Base-by-base conservation (phyloP, 1,140 invertebrate genomes). In the Drosophila navojoa region DNA sequence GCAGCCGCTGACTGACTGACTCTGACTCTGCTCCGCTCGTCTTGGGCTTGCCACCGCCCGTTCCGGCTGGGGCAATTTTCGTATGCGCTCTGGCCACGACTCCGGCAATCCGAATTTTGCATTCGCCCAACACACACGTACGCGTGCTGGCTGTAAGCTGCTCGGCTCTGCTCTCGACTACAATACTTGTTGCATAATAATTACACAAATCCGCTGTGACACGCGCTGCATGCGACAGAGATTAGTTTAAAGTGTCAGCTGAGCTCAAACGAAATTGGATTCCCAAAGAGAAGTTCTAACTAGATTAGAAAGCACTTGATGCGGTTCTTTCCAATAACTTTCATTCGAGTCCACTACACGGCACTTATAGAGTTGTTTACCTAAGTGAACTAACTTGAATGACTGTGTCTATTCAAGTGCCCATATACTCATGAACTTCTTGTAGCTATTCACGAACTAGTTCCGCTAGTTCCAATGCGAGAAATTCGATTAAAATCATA, bases 131-230 rank as follows among this genome's bases (percentile, higher is more conserved):
- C 27, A 42, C 62, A 49, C 27, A 35, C 55, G 32, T 22, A 19
- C 7, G 5, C 25, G 15, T 35, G 58, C 52, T 38, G 27, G 44
- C 25, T 59, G 32, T 52, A 59, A 58, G 52, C 73, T 44, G 55
- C 40, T 49, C 16, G 49, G 50, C 49, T 72, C 72, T 81, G 70
- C 62, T 60, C 52, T 10, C 66, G 71, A 79, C 68, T 79, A 70
- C 68, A 81, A 70, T 76, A 87, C 81, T 87, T 86, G 81, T 87
- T 87, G 81, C 76, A 79, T 87, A 87, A 72, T 71, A 79, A 78
- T 68, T 72, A 47, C 52, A 15, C 35, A 52, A 59, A 60, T 44
- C 35, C 19, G 9, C 15, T 16, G 22, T 29, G 22, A 55, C 22
- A 70, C 40, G 38, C 22, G 55, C 47, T 61, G 42, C 13, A 32